Conservation (phyloP, 1,140 invertebrate genomes). For the Drosophila triauraria region DNA sequence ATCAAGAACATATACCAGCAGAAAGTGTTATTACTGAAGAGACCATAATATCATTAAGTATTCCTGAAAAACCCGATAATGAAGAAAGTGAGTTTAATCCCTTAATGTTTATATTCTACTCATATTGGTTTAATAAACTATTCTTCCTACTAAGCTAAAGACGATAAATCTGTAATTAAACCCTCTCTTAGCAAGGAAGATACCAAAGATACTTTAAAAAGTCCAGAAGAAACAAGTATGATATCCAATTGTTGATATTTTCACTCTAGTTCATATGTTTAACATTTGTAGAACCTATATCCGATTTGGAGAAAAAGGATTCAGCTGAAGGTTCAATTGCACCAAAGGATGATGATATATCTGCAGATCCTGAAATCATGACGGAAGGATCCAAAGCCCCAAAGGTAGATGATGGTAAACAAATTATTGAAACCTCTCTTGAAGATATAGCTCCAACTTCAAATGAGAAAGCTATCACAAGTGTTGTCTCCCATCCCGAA, state of each 20-base stretch:
- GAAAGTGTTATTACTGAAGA: no score
- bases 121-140: neutral
- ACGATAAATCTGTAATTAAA: neutral
- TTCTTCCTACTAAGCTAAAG: neutral
- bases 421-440: neutral
- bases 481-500: constrained; percentile 8
- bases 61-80: neutral
- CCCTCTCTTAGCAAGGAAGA: neutral
- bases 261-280: neutral
- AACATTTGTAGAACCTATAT: neutral
- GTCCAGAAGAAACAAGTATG: neutral
- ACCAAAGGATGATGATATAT: neutral
- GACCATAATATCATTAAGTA: neutral
- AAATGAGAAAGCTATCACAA: neutral
- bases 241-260: neutral
- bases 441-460: neutral
- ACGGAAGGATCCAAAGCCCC: no score
- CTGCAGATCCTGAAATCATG: neutral
- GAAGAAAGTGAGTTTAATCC: neutral
- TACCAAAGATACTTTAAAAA: neutral
- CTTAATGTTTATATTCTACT: neutral
- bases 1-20: neutral
- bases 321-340: neutral
- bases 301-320: neutral
- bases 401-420: neutral